phyloP scores from a whole-genome alignment of 2,888 invertebrate species.

The Metallyticus violacea region DNA sequence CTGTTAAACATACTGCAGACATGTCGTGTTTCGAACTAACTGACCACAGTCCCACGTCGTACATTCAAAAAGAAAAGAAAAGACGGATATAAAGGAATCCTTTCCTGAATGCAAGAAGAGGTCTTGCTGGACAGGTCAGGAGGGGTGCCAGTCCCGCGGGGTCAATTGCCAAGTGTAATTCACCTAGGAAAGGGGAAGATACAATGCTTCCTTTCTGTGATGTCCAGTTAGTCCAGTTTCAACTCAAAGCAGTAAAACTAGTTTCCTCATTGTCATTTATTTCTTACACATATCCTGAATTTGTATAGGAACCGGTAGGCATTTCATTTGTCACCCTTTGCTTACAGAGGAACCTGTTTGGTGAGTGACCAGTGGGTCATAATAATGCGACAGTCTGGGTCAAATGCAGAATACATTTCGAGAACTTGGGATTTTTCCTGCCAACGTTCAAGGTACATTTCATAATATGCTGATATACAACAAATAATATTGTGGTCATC shows the following conservation, averaged over 20 bases:
- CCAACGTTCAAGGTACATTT: too few relatives aligned
- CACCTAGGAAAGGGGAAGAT: background rate
- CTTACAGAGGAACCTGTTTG: background rate
- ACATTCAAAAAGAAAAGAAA: too few relatives aligned
- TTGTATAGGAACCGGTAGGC: too few relatives aligned
- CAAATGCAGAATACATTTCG: too few relatives aligned
- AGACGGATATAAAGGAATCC: background rate
- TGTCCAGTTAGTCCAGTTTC: constrained; percentile 18
- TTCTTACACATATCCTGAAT: background rate
- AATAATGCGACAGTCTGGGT: too few relatives aligned
- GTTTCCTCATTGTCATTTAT: background rate
- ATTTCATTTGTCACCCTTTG: background rate
- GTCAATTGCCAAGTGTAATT: background rate
- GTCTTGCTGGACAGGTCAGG: background rate
- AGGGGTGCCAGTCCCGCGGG: too few relatives aligned
- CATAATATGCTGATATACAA: too few relatives aligned
- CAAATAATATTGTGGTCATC: too few relatives aligned
- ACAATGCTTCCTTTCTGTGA: background rate
- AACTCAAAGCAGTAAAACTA: background rate
- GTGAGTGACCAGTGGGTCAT: background rate
- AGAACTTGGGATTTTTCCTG: too few relatives aligned
- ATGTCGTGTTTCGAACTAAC: background rate
- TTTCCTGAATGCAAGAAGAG: background rate
- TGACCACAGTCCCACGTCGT: background rate
- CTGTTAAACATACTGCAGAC: too few relatives aligned